phyloP scores from a whole-genome alignment of 1,140 invertebrate species.

The Drosophila setifemur region DNA sequence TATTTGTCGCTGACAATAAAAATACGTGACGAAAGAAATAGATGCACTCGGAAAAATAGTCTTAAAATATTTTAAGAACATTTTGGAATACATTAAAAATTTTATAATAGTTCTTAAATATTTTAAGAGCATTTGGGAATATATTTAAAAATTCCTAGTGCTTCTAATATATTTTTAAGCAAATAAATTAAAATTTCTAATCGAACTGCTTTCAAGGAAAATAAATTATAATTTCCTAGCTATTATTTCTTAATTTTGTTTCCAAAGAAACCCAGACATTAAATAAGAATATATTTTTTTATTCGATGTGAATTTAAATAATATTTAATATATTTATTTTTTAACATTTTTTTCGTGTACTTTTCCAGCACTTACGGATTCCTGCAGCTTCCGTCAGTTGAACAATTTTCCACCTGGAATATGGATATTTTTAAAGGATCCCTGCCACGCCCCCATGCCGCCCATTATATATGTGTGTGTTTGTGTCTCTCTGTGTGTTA shows the following conservation, averaged over 20 bases:
- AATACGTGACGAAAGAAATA: conserved; percentile 27
- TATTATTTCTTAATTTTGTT: too few species aligned
- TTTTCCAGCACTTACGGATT: conserved; percentile 15
- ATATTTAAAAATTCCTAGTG: too few species aligned
- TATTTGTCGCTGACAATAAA: conserved; percentile 72
- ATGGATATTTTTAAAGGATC: conserved; percentile 12
- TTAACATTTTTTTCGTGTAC: too few species aligned
- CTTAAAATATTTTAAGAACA: not conserved
- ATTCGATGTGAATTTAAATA: too few species aligned
- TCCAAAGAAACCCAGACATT: too few species aligned
- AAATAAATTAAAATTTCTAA: too few species aligned
- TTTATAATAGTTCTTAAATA: not conserved
- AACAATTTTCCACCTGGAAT: conserved; percentile 31
- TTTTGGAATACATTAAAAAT: not conserved
- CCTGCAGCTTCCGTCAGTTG: conserved; percentile 12
- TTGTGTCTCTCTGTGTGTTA: conserved; percentile 7
- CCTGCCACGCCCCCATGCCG: conserved; percentile 1
- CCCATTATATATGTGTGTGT: conserved; percentile 6
- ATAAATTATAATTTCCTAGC: too few species aligned
- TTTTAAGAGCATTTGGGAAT: not conserved
- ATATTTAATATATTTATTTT: too few species aligned
- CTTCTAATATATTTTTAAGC: too few species aligned
- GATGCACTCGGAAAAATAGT: conserved; percentile 3
- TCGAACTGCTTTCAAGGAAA: too few species aligned
- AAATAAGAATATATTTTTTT: too few species aligned